phyloP scores from a whole-genome alignment of 2,113 vertebrate genomes.

The Bufo bufo region DNA sequence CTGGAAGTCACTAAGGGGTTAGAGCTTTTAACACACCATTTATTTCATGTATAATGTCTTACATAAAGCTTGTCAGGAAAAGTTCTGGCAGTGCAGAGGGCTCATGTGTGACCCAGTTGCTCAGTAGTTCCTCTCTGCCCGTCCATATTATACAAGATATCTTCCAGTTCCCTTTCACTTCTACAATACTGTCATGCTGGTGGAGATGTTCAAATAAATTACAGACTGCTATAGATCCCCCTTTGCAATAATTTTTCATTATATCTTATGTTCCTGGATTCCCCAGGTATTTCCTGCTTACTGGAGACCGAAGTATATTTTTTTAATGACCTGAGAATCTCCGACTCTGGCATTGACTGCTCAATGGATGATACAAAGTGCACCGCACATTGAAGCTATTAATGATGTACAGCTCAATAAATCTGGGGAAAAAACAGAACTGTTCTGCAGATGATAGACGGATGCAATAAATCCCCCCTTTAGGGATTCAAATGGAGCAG shows the following conservation, averaged over 20 bases:
- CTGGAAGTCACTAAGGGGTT: background rate
- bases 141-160: background rate
- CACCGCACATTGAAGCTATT: constrained; percentile 22
- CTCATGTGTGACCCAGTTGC: constrained; percentile 7
- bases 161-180: background rate
- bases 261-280: constrained; percentile 19
- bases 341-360: constrained; percentile 4
- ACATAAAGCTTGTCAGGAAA: background rate
- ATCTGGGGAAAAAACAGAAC: background rate
- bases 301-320: constrained; percentile 42
- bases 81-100: background rate
- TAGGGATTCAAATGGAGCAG: constrained; percentile 15
- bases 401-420: constrained; percentile 44
- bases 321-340: constrained; percentile 35
- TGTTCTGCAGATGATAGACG: constrained; percentile 28
- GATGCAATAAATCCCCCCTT: constrained; percentile 25
- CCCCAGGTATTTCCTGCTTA: constrained; percentile 36
- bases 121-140: background rate
- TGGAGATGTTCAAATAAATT: constrained; percentile 42
- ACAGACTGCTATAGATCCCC: background rate
- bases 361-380: constrained; percentile 26
- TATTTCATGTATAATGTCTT: background rate
- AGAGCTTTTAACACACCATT: background rate
- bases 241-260: constrained; percentile 24
- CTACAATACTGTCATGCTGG: constrained; percentile 13